Conservation (phyloP, 2,888 invertebrate genomes). For the Lithophane ornitopus region DNA sequence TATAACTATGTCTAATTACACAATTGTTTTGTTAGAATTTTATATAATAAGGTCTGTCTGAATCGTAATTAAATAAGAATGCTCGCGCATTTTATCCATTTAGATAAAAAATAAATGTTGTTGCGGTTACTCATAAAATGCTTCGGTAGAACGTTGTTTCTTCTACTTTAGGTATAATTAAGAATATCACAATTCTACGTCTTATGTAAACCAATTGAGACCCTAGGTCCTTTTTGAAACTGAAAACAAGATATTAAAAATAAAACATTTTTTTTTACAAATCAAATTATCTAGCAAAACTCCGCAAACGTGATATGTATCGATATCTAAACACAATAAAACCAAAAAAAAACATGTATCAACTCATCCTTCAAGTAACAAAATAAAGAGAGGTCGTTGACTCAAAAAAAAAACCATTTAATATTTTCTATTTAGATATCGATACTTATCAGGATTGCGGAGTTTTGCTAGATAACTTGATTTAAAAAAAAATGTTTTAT, state of each 20-base stretch:
- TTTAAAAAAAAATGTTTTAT: too few relatives aligned
- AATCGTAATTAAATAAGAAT: conserved; percentile 37
- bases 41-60: conserved; percentile 16
- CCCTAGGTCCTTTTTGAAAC: not conserved
- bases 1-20: conserved; percentile 33
- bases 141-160: not conserved
- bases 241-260: not conserved
- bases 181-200: not conserved
- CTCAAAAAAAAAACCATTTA: too few relatives aligned
- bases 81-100: conserved; percentile 14
- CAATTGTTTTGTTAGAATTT: conserved; percentile 25
- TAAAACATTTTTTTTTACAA: not conserved
- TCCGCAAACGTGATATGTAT: too few relatives aligned
- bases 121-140: conserved; percentile 4
- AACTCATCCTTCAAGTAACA: too few relatives aligned
- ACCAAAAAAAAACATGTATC: too few relatives aligned
- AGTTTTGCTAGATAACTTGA: too few relatives aligned
- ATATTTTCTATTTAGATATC: too few relatives aligned
- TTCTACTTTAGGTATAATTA: not conserved
- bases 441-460: too few relatives aligned
- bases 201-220: not conserved
- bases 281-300: too few relatives aligned
- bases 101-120: conserved; percentile 4
- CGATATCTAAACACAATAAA: too few relatives aligned
- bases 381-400: too few relatives aligned